These are phyloP conservation scores for Ascaphus truei DNA, from an alignment of 2,113 vertebrate genomes.

Conservation along the genomic window DNA sequence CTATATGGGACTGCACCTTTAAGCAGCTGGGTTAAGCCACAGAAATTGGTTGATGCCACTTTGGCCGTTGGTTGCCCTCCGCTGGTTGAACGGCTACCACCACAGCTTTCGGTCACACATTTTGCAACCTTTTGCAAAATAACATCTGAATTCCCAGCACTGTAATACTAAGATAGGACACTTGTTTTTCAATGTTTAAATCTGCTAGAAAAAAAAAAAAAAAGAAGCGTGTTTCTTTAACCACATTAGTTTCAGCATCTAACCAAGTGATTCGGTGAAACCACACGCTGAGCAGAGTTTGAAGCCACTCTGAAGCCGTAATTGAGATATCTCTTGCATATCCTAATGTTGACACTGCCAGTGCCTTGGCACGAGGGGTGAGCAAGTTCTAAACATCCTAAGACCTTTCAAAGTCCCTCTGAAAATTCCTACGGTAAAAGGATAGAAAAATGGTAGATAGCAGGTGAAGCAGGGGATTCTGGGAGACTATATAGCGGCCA, in stretches of 20 bases:
- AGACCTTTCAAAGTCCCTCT: no score
- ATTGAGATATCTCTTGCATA: no score
- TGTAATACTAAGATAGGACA: neutral
- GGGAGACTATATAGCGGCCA: no score
- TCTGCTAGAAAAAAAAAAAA: constrained; percentile 49
- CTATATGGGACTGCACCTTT: no score
- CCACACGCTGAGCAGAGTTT: constrained; percentile 56
- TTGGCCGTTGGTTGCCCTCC: neutral
- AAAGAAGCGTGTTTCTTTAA: constrained; percentile 59
- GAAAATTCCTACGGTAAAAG: no score
- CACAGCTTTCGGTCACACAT: neutral
- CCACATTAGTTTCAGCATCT: constrained; percentile 78
- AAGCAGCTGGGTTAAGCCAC: neutral
- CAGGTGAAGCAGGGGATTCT: no score
- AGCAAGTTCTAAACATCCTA: no score
- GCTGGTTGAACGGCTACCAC: neutral
- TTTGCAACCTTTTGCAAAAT: constrained; percentile 12
- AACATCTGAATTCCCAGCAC: constrained; percentile 28
- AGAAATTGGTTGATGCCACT: neutral
- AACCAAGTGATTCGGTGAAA: constrained; percentile 68
- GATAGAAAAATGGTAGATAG: no score
- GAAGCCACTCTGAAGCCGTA: no score
- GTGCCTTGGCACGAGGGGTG: no score
- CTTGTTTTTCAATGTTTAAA: neutral
- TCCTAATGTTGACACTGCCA: no score